phyloP scores from a whole-genome alignment of 2,888 invertebrate genomes.

The Zaprionus obscuricornis region DNA sequence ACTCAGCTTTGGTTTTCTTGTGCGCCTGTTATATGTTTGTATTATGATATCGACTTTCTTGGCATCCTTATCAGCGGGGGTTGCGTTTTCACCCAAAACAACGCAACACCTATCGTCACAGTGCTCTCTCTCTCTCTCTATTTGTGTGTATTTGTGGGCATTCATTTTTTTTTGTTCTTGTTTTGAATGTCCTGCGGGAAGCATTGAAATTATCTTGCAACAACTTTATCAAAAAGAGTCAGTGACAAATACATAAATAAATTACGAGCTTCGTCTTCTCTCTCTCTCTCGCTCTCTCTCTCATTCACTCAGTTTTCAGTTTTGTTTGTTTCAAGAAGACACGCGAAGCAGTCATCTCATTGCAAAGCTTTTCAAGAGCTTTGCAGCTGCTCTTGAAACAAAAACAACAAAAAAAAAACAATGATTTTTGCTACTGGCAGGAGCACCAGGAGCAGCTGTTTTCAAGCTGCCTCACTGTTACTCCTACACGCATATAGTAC shows the following conservation, averaged over 20 bases:
- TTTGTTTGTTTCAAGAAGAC: too few relatives aligned
- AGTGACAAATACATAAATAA: conserved; percentile 73
- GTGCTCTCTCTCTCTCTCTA: too few relatives aligned
- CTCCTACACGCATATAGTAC: too few relatives aligned
- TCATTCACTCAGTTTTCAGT: conserved; percentile 9
- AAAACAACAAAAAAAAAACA: too few relatives aligned
- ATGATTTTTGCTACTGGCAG: conserved; percentile 19
- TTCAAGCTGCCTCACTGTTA: background rate
- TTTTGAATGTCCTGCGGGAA: conserved; percentile 50
- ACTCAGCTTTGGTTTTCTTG: conserved; percentile 48
- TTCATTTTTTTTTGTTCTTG: conserved; percentile 10
- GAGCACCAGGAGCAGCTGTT: conserved; percentile 70
- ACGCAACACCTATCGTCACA: too few relatives aligned
- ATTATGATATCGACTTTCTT: conserved; percentile 77
- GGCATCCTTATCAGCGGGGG: conserved; percentile 57
- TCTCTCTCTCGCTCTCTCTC: background rate
- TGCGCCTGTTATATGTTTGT: conserved; percentile 75
- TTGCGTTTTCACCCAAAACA: conserved; percentile 10
- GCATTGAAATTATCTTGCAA: conserved; percentile 64
- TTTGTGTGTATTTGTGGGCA: too few relatives aligned
- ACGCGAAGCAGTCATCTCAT: conserved; percentile 8
- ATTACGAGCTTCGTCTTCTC: conserved; percentile 47
- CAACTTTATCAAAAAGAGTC: conserved; percentile 72
- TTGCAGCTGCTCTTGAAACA: conserved; percentile 60
- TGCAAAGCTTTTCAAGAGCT: conserved; percentile 46